A percentile compares a stretch with the other conserved stretches of the same genome.
phyloP scores from a whole-genome alignment of 2,113 vertebrate species.

The Amphiprion percula region DNA sequence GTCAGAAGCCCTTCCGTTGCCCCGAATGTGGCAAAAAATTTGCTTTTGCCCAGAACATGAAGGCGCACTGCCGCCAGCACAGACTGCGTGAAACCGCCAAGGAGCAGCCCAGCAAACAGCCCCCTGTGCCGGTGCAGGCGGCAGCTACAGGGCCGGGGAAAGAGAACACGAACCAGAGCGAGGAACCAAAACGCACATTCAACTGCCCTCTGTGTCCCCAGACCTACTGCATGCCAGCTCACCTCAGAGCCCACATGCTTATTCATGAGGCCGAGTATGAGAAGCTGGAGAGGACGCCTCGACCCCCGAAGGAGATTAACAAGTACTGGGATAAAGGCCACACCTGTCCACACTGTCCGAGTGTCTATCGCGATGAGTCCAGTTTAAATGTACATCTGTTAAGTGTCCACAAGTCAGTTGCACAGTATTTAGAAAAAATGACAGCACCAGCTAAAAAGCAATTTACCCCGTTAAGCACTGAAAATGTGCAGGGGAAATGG shows the following conservation, averaged over 20 bases:
- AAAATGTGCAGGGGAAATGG: slow-evolving; percentile 58
- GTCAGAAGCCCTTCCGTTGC: slow-evolving; percentile 85
- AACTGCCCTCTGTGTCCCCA: slow-evolving; percentile 83
- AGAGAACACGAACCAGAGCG: slow-evolving; percentile 70
- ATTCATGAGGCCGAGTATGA: slow-evolving; percentile 82
- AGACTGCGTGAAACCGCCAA: slow-evolving; percentile 55
- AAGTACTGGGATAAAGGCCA: slow-evolving; percentile 70
- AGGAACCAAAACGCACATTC: slow-evolving; percentile 65
- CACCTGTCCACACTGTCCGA: slow-evolving; percentile 79
- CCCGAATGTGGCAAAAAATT: slow-evolving; percentile 81
- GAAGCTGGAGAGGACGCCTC: slow-evolving; percentile 58
- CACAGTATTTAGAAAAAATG: slow-evolving; percentile 58
- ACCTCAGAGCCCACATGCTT: slow-evolving; percentile 83
- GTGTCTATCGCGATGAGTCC: slow-evolving; percentile 72
- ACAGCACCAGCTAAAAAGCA: slow-evolving; percentile 27
- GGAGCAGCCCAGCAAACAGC: slow-evolving; percentile 50
- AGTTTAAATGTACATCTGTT: slow-evolving; percentile 76
- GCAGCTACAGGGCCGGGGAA: slow-evolving; percentile 52
- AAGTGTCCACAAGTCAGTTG: slow-evolving; percentile 71
- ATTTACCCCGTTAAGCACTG: slow-evolving; percentile 33
- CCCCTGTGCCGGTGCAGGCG: slow-evolving; percentile 37
- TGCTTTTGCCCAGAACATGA: slow-evolving; percentile 86
- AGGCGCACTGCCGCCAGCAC: slow-evolving; percentile 84
- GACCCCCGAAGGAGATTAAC: slow-evolving; percentile 34
- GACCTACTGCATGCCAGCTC: slow-evolving; percentile 66